A percentile compares a stretch with the other conserved stretches of the same genome.
These are phyloP conservation scores for Lasiommata megera DNA, from an alignment of 2,888 invertebrate genomes.

Conservation along the genomic window DNA sequence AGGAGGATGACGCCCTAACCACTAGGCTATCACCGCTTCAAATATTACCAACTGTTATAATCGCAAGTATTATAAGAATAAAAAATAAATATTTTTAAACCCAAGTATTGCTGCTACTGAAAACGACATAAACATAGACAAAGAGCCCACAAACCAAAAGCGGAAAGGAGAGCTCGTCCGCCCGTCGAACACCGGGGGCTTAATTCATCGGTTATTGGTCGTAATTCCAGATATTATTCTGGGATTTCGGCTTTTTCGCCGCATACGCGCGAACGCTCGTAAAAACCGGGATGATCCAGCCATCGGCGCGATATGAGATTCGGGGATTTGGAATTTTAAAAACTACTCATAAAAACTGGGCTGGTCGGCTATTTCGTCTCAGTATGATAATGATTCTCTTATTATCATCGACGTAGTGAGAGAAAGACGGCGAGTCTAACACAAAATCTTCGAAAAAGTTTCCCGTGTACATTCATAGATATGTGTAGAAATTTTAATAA, in stretches of 20 bases:
- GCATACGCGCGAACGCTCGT: constrained; percentile 44
- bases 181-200: constrained; percentile 37
- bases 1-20: too few species aligned
- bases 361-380: too few species aligned
- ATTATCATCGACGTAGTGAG: too few species aligned
- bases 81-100: too few species aligned
- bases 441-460: too few species aligned
- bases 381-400: too few species aligned
- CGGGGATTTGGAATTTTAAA: constrained; percentile 21
- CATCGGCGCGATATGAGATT: constrained; percentile 69
- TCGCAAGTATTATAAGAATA: too few species aligned
- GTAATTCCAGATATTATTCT: constrained; percentile 66
- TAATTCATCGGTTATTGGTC: constrained; percentile 66
- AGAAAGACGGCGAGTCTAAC: too few species aligned
- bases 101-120: not conserved
- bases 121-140: constrained; percentile 3
- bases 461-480: too few species aligned
- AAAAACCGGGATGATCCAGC: constrained; percentile 70
- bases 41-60: too few species aligned
- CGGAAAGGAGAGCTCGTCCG: constrained; percentile 20
- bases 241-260: constrained; percentile 60
- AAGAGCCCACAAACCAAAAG: constrained; percentile 12
- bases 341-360: constrained; percentile 21
- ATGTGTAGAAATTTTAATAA: too few species aligned
- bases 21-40: too few species aligned